Evolutionary conservation across 2,113 vertebrate species (phyloP), one percentile per base, ranked within the genome.

Genomic region (Eulacestoma nigropectus): DNA sequence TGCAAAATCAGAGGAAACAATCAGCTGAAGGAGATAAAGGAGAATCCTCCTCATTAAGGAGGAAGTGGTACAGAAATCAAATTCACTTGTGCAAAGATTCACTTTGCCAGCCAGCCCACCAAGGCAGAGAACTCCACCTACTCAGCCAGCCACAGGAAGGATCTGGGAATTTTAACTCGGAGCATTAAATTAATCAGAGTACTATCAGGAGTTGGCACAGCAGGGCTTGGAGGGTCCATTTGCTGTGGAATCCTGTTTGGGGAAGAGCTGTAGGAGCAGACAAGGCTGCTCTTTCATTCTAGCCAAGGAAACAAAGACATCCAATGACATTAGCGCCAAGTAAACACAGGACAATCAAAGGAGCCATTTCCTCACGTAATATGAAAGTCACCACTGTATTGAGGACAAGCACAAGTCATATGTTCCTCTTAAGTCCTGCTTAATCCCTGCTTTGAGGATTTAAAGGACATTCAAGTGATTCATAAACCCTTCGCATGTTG

Each of bases 381-480:
- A 47, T 77, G 70, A 67, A 90, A 94, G 70, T 91, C 77, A 76
- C 32, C 35, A 80, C 79, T 94, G 84, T 94, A 95, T 83, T 91
- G 67, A 95, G 94, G 96, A 90, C 84, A 89, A 91, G 91, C 70
- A 88, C 79, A 91, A 94, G 84, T 96, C 79, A 70, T 95, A 96
- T 87, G 87, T 91, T 90, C 91, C 75, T 87, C 91, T 74, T 94
- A 96, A 96, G 30, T 93, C 91, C 82, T 68, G 44, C 91, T 96
- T 96, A 96, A 97, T 96, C 96, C 94, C 91, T 80, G 89, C 87
- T 96, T 86, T 77, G 87, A 74, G 82, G 95, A 96, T 94, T 97
- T 93, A 95, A 77, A 83, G 93, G 75, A 77, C 63, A 16, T 85
- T 82, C 46, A 90, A 95, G 90, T 94, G 87, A 87, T 93, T 94